Conservation (phyloP, 2,797 vertebrate species). For the Momotus momota region DNA sequence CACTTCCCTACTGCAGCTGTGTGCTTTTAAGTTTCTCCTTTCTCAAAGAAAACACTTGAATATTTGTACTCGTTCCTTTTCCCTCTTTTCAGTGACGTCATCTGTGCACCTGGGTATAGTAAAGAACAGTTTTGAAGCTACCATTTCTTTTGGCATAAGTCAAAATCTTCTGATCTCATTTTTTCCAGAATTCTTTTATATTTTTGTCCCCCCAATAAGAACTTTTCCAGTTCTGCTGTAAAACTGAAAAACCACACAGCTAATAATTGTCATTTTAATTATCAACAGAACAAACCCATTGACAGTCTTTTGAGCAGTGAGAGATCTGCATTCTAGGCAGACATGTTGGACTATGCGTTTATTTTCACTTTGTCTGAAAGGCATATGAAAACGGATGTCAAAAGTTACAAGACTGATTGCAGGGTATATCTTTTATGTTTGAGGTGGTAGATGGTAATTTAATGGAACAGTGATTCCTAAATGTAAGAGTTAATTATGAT, state of each 20-base stretch:
- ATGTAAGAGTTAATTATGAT: background rate
- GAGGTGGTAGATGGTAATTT: background rate
- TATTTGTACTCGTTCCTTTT: background rate
- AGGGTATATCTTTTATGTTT: background rate
- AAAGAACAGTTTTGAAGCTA: background rate
- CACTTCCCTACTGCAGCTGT: background rate
- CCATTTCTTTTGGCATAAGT: background rate
- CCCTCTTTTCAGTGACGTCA: background rate
- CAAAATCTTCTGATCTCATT: background rate
- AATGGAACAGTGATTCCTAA: background rate
- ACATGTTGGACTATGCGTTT: background rate
- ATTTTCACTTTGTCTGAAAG: constrained; percentile 11
- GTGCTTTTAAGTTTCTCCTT: background rate
- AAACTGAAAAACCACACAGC: background rate
- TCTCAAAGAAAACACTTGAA: background rate
- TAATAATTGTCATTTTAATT: background rate
- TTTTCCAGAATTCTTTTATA: background rate
- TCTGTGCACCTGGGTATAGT: background rate
- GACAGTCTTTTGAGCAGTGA: background rate
- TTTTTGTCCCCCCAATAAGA: background rate
- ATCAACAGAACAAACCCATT: background rate
- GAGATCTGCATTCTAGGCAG: background rate
- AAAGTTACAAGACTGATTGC: background rate
- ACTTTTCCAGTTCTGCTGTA: background rate
- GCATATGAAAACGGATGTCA: background rate